phyloP scores from a whole-genome alignment of 2,888 invertebrate genomes.

The Thyatira batis region DNA sequence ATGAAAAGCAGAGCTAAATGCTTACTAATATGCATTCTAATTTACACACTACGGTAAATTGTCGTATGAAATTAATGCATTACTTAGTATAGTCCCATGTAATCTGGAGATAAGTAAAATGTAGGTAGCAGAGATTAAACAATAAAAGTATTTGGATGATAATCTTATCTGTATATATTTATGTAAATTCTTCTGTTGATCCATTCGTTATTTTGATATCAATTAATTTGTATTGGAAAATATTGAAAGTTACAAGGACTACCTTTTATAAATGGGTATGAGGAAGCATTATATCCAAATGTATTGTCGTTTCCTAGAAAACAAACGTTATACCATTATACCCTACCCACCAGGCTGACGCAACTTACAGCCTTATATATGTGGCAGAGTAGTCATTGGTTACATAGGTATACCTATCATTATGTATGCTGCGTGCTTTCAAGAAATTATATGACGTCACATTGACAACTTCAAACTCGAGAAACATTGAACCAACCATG shows the following conservation, averaged over 20 bases:
- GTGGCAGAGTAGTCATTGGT: not conserved
- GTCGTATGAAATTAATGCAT: too few species aligned
- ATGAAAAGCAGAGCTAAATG: not conserved
- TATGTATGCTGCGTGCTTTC: not conserved
- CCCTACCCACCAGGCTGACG: not conserved
- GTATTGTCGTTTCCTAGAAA: not conserved
- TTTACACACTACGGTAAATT: not conserved
- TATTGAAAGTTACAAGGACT: too few species aligned
- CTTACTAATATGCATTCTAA: not conserved
- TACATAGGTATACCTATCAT: not conserved
- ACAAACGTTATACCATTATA: not conserved
- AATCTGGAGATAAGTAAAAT: too few species aligned
- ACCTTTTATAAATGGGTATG: too few species aligned
- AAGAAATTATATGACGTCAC: not conserved
- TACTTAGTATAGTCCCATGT: too few species aligned
- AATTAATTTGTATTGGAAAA: too few species aligned
- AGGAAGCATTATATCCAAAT: not conserved
- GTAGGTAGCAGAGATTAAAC: too few species aligned
- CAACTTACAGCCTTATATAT: not conserved
- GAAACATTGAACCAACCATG: too few species aligned
- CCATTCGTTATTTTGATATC: too few species aligned
- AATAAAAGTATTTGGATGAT: too few species aligned
- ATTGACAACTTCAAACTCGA: not conserved
- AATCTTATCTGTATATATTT: too few species aligned
- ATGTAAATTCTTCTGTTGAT: too few species aligned